These are phyloP conservation scores for Felis chaus DNA, from an alignment of 2,113 vertebrate genomes.

Conservation along the genomic window DNA sequence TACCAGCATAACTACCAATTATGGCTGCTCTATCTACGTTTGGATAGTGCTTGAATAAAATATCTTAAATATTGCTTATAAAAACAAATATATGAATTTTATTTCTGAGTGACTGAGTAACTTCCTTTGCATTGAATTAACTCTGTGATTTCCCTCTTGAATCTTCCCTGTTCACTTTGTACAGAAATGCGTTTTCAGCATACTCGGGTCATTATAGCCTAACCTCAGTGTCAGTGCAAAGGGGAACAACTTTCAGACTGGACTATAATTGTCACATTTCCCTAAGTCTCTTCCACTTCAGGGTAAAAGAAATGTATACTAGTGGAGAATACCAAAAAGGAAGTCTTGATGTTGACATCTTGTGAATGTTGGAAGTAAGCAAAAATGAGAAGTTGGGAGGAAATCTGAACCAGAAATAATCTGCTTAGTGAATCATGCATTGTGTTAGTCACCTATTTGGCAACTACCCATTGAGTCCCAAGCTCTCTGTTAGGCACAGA, in stretches of 20 bases:
- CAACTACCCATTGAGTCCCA: background rate
- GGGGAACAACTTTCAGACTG: background rate
- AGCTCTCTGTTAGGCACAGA: background rate
- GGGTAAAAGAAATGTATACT: background rate
- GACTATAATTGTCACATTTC: background rate
- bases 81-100: background rate
- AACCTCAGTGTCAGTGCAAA: background rate
- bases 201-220: background rate
- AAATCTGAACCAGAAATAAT: background rate
- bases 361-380: background rate
- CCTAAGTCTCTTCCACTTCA: background rate
- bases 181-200: background rate
- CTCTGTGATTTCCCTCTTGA: background rate
- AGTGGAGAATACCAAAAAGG: background rate
- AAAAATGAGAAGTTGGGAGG: background rate
- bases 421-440: background rate
- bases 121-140: background rate
- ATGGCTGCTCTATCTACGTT: background rate
- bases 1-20: background rate
- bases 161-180: background rate
- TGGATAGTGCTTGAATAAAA: background rate
- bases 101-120: conserved; percentile 9
- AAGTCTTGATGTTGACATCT: background rate
- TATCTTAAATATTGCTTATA: conserved; percentile 14
- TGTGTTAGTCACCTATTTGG: background rate